phyloP scores from a whole-genome alignment of 35 echinoderm and acorn worm genomes.

The Lytechinus pictus region DNA sequence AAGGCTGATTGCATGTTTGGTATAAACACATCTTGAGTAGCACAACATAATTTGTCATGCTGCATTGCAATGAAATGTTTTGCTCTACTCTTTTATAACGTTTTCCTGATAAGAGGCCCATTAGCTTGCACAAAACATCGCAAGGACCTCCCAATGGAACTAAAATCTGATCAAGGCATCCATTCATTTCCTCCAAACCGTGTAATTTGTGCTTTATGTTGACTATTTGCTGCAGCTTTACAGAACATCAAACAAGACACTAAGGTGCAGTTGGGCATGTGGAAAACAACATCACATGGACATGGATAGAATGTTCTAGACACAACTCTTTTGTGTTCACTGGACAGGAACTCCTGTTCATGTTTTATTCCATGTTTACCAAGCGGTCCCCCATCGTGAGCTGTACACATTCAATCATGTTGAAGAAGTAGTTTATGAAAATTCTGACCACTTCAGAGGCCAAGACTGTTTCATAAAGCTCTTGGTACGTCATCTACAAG shows the following conservation, averaged over 20 bases:
- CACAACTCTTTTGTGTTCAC: background rate
- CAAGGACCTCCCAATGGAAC: background rate
- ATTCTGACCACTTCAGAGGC: background rate
- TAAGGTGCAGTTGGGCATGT: background rate
- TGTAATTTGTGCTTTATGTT: background rate
- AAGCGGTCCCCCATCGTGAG: background rate
- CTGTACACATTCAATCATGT: background rate
- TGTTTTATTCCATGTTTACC: background rate
- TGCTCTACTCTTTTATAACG: background rate
- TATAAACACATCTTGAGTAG: background rate
- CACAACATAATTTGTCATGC: background rate
- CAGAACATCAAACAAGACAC: background rate
- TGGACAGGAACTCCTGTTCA: background rate
- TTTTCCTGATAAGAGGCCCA: background rate
- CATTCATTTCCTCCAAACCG: background rate
- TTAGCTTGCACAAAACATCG: background rate
- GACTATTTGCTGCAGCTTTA: background rate
- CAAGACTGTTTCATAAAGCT: no score
- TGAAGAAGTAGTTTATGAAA: background rate
- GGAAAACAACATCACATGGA: background rate
- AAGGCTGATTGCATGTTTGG: background rate
- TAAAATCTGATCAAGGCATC: background rate
- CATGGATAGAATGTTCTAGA: background rate
- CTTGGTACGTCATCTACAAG: no score
- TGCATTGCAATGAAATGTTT: background rate